phyloP scores from a whole-genome alignment of 2,888 invertebrate species.

The Platycheirus albimanus region DNA sequence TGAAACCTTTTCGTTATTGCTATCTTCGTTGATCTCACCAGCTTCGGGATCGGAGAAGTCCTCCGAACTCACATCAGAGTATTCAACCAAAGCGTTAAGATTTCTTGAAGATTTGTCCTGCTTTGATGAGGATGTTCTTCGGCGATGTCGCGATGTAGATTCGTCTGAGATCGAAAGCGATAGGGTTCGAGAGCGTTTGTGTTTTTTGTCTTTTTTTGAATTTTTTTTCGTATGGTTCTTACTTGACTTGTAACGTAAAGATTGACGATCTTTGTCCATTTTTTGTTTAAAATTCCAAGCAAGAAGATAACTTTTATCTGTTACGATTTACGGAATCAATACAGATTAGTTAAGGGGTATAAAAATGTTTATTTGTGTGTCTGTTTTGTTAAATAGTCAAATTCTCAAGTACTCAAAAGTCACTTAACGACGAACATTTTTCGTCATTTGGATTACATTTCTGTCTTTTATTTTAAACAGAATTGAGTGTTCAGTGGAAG shows the following conservation, averaged over 20 bases:
- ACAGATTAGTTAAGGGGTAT: too few relatives aligned
- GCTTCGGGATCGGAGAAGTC: slow-evolving; percentile 95
- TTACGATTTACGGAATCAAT: too few relatives aligned
- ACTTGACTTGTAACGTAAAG: slow-evolving; percentile 60
- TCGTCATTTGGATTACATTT: too few relatives aligned
- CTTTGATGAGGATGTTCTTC: slow-evolving; percentile 48
- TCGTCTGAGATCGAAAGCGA: slow-evolving; percentile 56
- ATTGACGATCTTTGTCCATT: slow-evolving; percentile 69
- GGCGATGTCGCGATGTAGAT: slow-evolving; percentile 32
- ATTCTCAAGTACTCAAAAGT: too few relatives aligned
- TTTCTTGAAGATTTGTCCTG: slow-evolving; percentile 37
- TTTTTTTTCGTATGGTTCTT: slow-evolving; percentile 73
- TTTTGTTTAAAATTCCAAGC: not conserved
- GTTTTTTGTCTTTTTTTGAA: slow-evolving; percentile 74
- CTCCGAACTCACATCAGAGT: slow-evolving; percentile 96
- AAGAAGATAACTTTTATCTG: not conserved
- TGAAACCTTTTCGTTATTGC: slow-evolving; percentile 81
- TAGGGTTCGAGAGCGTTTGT: slow-evolving; percentile 67
- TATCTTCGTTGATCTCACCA: slow-evolving; percentile 93
- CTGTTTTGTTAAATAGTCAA: too few relatives aligned
- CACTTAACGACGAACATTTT: too few relatives aligned
- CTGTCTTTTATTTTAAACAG: too few relatives aligned
- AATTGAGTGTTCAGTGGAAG: too few relatives aligned
- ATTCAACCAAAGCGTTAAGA: slow-evolving; percentile 84
- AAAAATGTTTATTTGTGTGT: too few relatives aligned